Conservation (phyloP, 2,797 vertebrate genomes). For the Otolemur crassicaudatus region DNA sequence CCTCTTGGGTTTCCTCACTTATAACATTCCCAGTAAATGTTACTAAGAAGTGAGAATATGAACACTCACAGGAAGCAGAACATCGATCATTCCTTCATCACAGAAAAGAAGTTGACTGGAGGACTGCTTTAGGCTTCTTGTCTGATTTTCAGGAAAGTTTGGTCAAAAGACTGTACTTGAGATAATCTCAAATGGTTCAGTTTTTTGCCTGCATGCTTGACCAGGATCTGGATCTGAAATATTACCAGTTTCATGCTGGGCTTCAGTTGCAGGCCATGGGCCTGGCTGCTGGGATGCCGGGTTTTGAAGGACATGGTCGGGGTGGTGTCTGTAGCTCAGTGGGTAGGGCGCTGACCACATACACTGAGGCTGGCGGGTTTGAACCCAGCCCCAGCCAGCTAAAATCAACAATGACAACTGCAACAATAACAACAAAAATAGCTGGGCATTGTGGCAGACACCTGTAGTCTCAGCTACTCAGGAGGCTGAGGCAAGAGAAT, state of each 20-base stretch:
- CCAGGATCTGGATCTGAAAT: background rate
- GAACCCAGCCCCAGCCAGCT: no score
- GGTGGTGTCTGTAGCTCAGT: no score
- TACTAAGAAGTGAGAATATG: conserved; percentile 49
- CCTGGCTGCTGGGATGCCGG: background rate
- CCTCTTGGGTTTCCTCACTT: conserved; percentile 14
- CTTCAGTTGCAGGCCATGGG: background rate
- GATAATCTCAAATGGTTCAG: background rate
- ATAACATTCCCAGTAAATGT: conserved; percentile 17
- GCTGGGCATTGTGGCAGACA: no score
- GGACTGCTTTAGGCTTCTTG: background rate
- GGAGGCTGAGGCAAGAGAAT: no score
- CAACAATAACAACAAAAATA: no score
- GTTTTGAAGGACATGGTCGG: background rate
- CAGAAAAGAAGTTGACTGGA: conserved; percentile 5
- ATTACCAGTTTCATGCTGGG: background rate
- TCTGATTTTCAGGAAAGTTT: conserved; percentile 28
- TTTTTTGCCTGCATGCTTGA: conserved; percentile 21
- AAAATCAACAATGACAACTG: no score
- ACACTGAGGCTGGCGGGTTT: no score
- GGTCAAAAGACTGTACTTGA: background rate
- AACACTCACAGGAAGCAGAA: conserved; percentile 31
- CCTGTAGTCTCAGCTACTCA: no score
- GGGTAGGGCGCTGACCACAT: no score
- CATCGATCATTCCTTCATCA: conserved; percentile 15